A percentile compares a stretch with the other conserved stretches of the same genome.
phyloP scores from a whole-genome alignment of 2,888 invertebrate genomes.

The Melinaea menophilus region DNA sequence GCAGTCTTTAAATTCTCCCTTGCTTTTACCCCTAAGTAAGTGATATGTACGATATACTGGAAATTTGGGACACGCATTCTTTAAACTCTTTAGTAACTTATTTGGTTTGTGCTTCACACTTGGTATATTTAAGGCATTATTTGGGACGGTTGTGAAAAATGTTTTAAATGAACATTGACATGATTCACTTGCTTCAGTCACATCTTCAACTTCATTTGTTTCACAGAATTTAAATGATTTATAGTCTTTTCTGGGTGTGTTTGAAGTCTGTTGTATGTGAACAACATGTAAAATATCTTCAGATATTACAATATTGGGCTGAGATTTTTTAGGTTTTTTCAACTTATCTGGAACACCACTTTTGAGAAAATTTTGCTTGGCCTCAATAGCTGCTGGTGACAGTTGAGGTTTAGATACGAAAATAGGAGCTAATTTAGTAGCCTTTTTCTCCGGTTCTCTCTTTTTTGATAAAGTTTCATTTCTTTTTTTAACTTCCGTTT shows the following conservation, averaged over 20 bases:
- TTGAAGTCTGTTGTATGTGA: constrained; percentile 78
- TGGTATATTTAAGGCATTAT: constrained; percentile 17
- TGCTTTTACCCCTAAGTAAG: constrained; percentile 76
- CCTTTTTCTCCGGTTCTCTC: constrained; percentile 30
- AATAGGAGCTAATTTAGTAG: constrained; percentile 82
- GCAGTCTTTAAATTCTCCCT: constrained; percentile 60
- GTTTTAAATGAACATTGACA: constrained; percentile 37
- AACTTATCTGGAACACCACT: constrained; percentile 84
- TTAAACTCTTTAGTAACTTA: constrained; percentile 70
- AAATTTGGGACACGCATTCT: constrained; percentile 78
- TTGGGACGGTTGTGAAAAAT: constrained; percentile 35
- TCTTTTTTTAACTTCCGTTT: not conserved
- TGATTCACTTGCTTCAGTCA: constrained; percentile 15
- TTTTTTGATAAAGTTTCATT: constrained; percentile 8
- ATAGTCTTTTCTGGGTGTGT: not conserved
- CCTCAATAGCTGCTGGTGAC: constrained; percentile 78
- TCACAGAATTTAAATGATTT: not conserved
- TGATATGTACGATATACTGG: constrained; percentile 82
- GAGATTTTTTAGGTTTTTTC: constrained; percentile 47
- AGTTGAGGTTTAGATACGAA: constrained; percentile 79
- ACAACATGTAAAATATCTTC: constrained; percentile 80
- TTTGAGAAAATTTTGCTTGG: constrained; percentile 82
- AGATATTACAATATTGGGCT: constrained; percentile 46
- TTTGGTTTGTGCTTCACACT: constrained; percentile 35
- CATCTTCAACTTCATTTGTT: constrained; percentile 10